Conservation (phyloP, 2,113 vertebrate species). For the Crotalus viridis region DNA sequence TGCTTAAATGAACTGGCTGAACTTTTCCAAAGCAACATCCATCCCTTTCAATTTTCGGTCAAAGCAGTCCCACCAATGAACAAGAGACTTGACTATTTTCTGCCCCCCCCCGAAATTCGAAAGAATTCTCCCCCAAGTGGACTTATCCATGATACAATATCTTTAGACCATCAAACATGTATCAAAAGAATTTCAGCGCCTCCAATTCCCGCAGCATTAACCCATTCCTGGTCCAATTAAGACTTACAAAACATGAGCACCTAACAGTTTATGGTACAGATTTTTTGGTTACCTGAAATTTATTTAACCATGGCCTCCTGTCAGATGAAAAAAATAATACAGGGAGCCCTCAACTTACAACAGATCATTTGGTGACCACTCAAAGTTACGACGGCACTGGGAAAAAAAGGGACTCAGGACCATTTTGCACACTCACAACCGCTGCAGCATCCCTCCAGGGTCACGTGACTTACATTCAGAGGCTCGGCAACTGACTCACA, state of each 20-base stretch:
- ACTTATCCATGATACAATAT: not conserved
- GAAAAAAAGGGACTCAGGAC: too few relatives aligned
- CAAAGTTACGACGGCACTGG: too few relatives aligned
- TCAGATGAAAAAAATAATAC: too few relatives aligned
- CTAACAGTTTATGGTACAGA: not conserved
- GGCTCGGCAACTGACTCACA: too few relatives aligned
- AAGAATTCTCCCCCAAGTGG: too few relatives aligned
- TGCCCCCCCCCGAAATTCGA: not conserved
- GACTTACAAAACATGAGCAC: not conserved
- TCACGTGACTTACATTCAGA: too few relatives aligned
- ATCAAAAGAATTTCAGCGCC: not conserved
- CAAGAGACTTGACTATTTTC: not conserved
- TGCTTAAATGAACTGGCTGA: not conserved
- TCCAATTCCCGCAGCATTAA: not conserved
- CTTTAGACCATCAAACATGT: not conserved
- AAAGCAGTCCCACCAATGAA: not conserved
- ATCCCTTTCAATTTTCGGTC: not conserved
- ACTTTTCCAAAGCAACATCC: fast-evolving
- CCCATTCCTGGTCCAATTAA: too few relatives aligned
- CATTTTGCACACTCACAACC: too few relatives aligned
- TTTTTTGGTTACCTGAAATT: too few relatives aligned
- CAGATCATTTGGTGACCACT: too few relatives aligned
- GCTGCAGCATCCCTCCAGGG: too few relatives aligned
- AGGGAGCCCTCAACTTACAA: too few relatives aligned
- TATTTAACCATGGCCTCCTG: not conserved